phyloP scores from a whole-genome alignment of 2,797 vertebrate species.

The Lacerta agilis region DNA sequence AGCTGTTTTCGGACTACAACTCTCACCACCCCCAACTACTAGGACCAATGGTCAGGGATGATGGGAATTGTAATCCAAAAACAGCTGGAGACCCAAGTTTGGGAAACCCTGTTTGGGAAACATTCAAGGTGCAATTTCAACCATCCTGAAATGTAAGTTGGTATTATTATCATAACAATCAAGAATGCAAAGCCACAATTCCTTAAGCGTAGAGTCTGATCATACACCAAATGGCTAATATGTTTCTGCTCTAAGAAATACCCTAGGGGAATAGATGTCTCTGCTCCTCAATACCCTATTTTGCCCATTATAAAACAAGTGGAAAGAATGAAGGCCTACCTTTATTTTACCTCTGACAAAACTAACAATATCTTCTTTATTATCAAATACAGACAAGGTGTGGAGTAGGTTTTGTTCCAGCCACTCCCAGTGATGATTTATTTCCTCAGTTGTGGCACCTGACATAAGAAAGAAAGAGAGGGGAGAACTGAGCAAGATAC shows the following conservation, averaged over 20 bases:
- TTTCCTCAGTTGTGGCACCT: slow-evolving; percentile 93
- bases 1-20: too few relatives aligned
- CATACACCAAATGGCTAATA: neutral
- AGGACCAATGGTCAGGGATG: too few relatives aligned
- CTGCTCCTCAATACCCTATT: neutral
- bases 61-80: too few relatives aligned
- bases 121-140: neutral
- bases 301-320: neutral
- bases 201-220: neutral
- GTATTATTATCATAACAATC: neutral
- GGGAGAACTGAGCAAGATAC: slow-evolving; percentile 23
- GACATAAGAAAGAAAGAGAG: slow-evolving; percentile 45
- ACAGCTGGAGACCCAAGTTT: too few relatives aligned
- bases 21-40: too few relatives aligned
- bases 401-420: slow-evolving; percentile 92
- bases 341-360: slow-evolving; percentile 97
- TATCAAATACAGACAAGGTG: slow-evolving; percentile 95
- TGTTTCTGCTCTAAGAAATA: neutral
- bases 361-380: slow-evolving; percentile 91
- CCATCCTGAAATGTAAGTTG: too few relatives aligned
- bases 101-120: too few relatives aligned
- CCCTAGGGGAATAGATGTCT: neutral
- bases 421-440: slow-evolving; percentile 96
- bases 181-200: neutral
- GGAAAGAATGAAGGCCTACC: slow-evolving; percentile 73